phyloP scores from a whole-genome alignment of 2,113 vertebrate species.

The Carettochelys insculpta region DNA sequence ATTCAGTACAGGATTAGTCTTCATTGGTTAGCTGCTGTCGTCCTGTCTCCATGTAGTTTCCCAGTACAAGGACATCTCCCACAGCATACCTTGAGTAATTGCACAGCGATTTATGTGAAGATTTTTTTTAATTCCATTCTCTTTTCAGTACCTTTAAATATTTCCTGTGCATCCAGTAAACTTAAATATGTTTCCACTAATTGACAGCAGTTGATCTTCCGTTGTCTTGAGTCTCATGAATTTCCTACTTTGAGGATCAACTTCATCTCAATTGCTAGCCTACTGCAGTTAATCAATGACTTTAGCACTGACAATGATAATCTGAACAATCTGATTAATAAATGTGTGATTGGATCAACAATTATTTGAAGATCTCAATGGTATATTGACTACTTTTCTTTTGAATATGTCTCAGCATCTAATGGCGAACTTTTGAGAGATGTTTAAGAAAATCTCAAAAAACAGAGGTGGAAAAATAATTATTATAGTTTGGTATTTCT shows the following conservation, averaged over 20 bases:
- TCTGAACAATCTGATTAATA: neutral
- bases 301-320: neutral
- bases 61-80: neutral
- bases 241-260: constrained; percentile 43
- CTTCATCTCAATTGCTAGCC: constrained; percentile 1
- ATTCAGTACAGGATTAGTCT: neutral
- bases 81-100: neutral
- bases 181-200: too few relatives aligned
- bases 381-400: neutral
- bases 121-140: neutral
- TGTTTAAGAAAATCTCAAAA: neutral
- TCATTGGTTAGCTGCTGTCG: neutral
- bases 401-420: neutral
- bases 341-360: neutral
- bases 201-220: too few relatives aligned
- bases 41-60: neutral
- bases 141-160: neutral
- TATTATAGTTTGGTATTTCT: neutral
- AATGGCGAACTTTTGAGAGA: neutral
- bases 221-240: neutral
- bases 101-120: neutral
- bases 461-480: neutral
- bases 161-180: neutral
- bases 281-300: neutral
- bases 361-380: neutral